phyloP scores from a whole-genome alignment of 2,888 invertebrate species.

The Metallyticus violacea region DNA sequence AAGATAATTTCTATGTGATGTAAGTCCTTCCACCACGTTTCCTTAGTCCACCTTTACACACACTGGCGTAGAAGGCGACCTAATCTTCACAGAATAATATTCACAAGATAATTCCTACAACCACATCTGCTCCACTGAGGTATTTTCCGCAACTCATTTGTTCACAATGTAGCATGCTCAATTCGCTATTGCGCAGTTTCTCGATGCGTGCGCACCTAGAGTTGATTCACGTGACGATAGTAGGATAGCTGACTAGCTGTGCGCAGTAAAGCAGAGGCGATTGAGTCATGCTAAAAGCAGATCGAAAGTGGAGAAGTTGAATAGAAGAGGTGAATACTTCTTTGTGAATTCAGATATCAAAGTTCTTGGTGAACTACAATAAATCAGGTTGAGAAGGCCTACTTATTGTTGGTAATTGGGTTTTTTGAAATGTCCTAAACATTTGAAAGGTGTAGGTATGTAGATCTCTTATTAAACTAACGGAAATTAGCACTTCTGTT shows the following conservation, averaged over 20 bases:
- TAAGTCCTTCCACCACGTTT: not conserved
- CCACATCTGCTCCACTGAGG: not conserved
- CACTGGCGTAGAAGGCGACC: constrained; percentile 88
- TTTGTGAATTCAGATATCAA: not conserved
- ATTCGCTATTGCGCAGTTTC: not conserved
- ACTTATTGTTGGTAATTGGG: constrained; percentile 34
- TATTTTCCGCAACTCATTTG: not conserved
- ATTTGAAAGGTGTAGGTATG: too few species aligned
- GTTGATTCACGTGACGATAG: constrained; percentile 8
- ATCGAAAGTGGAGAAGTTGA: not conserved
- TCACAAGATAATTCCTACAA: not conserved
- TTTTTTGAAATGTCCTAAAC: not conserved
- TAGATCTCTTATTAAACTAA: not conserved
- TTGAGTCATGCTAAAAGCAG: not conserved
- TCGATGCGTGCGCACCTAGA: constrained; percentile 18
- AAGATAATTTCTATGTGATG: not conserved
- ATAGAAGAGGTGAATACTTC: not conserved
- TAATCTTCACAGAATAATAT: not conserved
- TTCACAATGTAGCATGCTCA: not conserved
- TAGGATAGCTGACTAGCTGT: not conserved
- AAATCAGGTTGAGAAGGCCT: constrained; percentile 35
- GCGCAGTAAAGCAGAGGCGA: not conserved
- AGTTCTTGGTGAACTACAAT: constrained; percentile 32
- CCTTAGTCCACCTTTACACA: constrained; percentile 72
- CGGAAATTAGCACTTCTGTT: not conserved